These are phyloP conservation scores for Notarius lentiginosus DNA, from an alignment of 2,113 vertebrate genomes.

Conservation along the genomic window DNA sequence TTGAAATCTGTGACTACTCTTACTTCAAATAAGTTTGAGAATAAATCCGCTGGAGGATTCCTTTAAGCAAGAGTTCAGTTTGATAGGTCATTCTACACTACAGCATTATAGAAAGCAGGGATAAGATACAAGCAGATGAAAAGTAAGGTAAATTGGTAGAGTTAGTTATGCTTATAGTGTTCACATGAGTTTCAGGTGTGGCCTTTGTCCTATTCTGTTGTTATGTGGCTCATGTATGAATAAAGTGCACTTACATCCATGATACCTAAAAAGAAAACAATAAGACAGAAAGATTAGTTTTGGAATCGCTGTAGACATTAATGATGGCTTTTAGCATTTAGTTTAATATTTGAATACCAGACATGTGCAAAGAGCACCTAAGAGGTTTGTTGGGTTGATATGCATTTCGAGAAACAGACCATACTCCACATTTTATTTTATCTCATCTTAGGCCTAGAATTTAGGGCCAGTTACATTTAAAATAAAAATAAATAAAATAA, in stretches of 20 bases:
- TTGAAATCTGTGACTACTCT: no score
- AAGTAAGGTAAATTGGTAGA: conserved; percentile 2
- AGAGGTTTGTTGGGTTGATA: neutral
- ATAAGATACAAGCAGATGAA: neutral
- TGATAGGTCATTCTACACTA: neutral
- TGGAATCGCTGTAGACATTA: neutral
- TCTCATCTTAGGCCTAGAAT: neutral
- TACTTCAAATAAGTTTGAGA: no score
- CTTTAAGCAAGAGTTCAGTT: neutral
- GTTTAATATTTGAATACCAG: neutral
- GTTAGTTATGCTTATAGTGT: neutral
- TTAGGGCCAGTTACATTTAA: no score
- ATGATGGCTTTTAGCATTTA: neutral
- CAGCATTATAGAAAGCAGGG: neutral
- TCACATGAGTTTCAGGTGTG: neutral
- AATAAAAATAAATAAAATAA: no score
- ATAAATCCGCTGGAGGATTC: no score
- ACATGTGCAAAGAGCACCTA: neutral
- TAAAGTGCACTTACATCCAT: conserved; percentile 57
- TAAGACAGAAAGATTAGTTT: neutral
- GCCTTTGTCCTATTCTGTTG: conserved; percentile 16
- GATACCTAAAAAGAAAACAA: conserved; percentile 38
- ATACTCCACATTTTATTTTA: neutral
- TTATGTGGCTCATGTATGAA: conserved; percentile 13
- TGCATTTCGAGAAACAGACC: neutral